Evolutionary conservation across 2,113 vertebrate species (phyloP).

Genomic region (Tragelaphus imberbis): DNA sequence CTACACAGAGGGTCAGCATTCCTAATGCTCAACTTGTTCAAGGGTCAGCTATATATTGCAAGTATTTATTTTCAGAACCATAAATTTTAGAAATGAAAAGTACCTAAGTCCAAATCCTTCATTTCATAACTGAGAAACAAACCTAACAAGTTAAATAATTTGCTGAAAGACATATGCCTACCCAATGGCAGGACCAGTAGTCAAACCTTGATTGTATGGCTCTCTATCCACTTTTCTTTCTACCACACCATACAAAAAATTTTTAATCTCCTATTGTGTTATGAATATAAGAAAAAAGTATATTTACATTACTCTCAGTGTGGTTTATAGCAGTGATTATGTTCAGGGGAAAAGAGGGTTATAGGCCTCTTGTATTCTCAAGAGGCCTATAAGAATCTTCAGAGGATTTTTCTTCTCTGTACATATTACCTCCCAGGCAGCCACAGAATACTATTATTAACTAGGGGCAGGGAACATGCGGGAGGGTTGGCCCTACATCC

Average conservation of each 20-base stretch:
- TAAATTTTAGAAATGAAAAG: neutral
- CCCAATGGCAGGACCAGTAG: neutral
- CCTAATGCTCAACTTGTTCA: neutral
- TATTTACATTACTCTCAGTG: neutral
- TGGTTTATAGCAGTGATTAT: neutral
- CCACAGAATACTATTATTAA: neutral
- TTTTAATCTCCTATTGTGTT: neutral
- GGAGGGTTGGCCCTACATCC: neutral
- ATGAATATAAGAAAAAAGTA: neutral
- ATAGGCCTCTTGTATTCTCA: neutral
- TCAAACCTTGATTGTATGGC: neutral
- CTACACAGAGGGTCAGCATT: neutral
- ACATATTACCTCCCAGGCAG: neutral
- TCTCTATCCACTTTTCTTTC: neutral
- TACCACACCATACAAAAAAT: neutral
- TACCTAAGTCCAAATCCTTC: neutral
- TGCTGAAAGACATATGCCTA: neutral
- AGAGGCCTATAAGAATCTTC: neutral
- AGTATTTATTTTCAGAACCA: neutral
- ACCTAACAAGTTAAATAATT: neutral
- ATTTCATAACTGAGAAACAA: neutral
- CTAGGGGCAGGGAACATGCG: neutral
- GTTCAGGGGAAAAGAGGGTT: neutral
- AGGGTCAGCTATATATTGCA: neutral
- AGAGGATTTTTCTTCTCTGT: neutral